Base-by-base conservation (phyloP, 2,888 invertebrate genomes). In the Latrodectus hesperus region DNA sequence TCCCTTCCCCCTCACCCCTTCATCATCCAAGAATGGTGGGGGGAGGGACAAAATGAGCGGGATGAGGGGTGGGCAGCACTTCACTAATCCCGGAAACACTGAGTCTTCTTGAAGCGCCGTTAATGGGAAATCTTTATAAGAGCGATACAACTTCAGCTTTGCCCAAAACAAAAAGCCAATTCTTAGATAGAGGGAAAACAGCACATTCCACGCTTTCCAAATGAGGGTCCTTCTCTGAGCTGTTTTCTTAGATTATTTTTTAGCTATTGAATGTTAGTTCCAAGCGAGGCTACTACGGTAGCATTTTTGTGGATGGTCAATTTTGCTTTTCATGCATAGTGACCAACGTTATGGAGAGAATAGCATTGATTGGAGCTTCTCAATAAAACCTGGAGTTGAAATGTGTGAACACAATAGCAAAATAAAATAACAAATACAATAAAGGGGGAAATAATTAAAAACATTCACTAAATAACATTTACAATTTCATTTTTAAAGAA, bases 71-170 rank as follows among this genome's bases (percentile, higher is more conserved):
- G 80, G 17, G 76, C 60, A 14, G 76, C 60, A 72, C 86, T 87
- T 87, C 81, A 80, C 86, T 87, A 87, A 87, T 87, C 86, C 86
- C 86, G 86, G 86, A 87, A 87, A 87, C 86, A 87, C 76, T 81
- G 86, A 81, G 86, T 87, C 86, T 80, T 87, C 86, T 82, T 55
- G 86, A 87, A 81, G 86, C 86, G 67, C 86, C 86, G 86, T 87
- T 87, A 87, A 87, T 87, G 86, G 86, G 86, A 87, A 87, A 87
- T 87, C 86, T 87, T 87, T 87, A 87, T 87, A 87, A 87, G 79
- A 87, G 77, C 81, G 81, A 87, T 87, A 87, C 86, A 87, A 87
- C 72, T 87, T 87, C 81, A 87, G 86, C 86, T 87, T 87, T 87
- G 77, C 73, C 81, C 81, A 38, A 87, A 87, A 87, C 86, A 87